Evolutionary conservation across 2,888 invertebrate genomes (phyloP), one percentile per base, ranked within the genome.

Genomic region (Deilephila elpenor): DNA sequence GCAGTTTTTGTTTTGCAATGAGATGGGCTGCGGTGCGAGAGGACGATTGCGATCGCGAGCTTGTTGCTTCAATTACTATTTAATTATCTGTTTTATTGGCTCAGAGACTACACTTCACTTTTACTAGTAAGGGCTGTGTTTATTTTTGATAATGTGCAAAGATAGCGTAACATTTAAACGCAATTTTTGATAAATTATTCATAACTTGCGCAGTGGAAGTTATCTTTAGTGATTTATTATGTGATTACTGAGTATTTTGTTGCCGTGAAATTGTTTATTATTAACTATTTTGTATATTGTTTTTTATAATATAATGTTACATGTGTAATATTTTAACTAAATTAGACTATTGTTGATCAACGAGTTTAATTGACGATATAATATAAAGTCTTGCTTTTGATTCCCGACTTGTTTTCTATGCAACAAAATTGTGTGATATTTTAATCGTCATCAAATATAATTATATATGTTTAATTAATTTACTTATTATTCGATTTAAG

Each of bases 41-140:
- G 51, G 25, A 34, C 34, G 67, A 51, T 67, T 67, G 51, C 51
- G 44, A 67, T 67, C 67, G 67, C 67, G 51, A 44, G 25, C 51
- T 51, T 67, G 51, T 67, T 67, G 67, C 51, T 67, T 67, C 67
- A 67, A 67, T 67, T 67, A 67, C 67, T 67, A 67, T 67, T 67
- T 67, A 67, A 67, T 67, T 67, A 67, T 67, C 67, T 51, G 51
- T 51, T 67, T 51, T 51, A 67, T 67, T 67, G 67, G 67, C 17
- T 67, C 29, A 44, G 67, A 51, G 44, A 67, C 62, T 51, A 19
- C 7, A 5, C 67, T 25, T 14, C 37, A 64, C 20, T 51, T 51
- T 67, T 51, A 67, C 67, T 51, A 25, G 25, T 20, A 14, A 20
- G 14, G 8, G 11, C 56, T 56, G 20, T 6, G 44, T n/a, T 67